Percentiles rank a stretch among this genome's conserved stretches.
Evolutionary conservation across 2,113 vertebrate genomes (phyloP).

Genomic region (Puma concolor): DNA sequence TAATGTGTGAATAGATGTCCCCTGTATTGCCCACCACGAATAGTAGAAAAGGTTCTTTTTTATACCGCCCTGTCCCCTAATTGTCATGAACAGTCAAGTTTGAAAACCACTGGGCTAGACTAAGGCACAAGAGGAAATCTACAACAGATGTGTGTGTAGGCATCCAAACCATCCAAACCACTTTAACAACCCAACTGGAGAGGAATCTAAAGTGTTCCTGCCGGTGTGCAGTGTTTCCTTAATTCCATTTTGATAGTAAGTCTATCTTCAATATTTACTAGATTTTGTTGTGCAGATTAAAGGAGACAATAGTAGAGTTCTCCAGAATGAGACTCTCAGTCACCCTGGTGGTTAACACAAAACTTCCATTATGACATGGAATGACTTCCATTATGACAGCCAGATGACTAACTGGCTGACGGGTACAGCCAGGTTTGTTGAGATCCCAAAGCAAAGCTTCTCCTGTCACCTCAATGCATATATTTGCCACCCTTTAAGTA

Average conservation of each 20-base stretch:
- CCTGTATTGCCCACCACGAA: not conserved
- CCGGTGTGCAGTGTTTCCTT: not conserved
- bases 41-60: not conserved
- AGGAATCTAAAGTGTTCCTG: not conserved
- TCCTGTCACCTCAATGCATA: not conserved
- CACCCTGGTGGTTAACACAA: not conserved
- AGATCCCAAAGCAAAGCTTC: not conserved
- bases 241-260: not conserved
- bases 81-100: not conserved
- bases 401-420: accelerated
- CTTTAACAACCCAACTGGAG: not conserved
- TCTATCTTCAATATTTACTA: not conserved
- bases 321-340: not conserved
- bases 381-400: not conserved
- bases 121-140: not conserved
- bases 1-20: not conserved
- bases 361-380: not conserved
- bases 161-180: not conserved
- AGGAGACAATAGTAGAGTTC: not conserved
- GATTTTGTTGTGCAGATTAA: not conserved
- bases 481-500: not conserved
- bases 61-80: not conserved
- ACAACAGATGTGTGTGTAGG: not conserved
- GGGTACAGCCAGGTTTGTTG: too few relatives aligned
- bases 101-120: not conserved